A percentile compares a stretch with the other conserved stretches of the same genome.
Conservation (phyloP, 2,113 vertebrate genomes). For the Neogale vison region DNA sequence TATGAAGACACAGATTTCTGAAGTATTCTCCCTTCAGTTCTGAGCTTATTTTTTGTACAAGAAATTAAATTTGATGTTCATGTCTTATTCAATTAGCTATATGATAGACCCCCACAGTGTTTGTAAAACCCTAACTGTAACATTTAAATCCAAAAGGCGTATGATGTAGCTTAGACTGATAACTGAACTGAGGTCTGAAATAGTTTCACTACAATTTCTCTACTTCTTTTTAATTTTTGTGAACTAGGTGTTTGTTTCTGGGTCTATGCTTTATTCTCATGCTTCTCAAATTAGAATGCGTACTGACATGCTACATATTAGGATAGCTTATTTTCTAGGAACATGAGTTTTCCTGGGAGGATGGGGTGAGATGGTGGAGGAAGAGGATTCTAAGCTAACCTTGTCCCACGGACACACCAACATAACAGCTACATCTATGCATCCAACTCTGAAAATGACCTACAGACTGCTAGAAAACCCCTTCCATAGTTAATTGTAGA, state of each 20-base stretch:
- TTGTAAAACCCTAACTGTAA: not conserved
- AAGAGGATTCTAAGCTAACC: not conserved
- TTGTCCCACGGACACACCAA: not conserved
- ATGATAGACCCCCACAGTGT: not conserved
- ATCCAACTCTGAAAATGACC: not conserved
- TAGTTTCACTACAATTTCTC: not conserved
- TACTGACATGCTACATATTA: not conserved
- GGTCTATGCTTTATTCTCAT: not conserved
- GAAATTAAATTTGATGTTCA: not conserved
- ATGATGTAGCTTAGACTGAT: not conserved
- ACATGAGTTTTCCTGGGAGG: not conserved
- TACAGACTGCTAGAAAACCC: not conserved
- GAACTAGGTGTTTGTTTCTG: not conserved
- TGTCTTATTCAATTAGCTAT: not conserved
- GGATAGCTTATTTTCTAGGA: not conserved
- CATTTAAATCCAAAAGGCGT: not conserved
- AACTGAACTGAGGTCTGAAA: not conserved
- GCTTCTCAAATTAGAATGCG: not conserved
- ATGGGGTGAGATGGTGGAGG: not conserved
- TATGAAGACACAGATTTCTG: not conserved
- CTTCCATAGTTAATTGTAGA: not conserved
- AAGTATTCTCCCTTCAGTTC: constrained; percentile 8
- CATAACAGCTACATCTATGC: not conserved
- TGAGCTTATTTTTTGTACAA: not conserved
- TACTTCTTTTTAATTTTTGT: not conserved